phyloP scores from a whole-genome alignment of 1,140 invertebrate genomes.

The Hycleus cichorii region DNA sequence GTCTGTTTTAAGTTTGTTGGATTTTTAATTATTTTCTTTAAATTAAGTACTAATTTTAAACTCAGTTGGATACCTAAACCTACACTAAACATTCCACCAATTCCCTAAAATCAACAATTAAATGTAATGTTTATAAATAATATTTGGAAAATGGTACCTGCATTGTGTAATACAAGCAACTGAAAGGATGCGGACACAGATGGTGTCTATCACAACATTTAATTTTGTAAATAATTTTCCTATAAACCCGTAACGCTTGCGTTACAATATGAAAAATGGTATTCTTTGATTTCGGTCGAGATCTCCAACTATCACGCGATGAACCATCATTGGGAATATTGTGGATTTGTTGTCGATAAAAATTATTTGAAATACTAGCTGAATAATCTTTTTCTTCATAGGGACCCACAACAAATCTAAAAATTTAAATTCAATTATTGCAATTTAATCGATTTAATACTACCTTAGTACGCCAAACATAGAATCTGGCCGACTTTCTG shows the following conservation, averaged over 20 bases:
- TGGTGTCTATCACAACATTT: conserved; percentile 47
- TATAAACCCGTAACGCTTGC: conserved; percentile 44
- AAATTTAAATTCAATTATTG: conserved; percentile 13
- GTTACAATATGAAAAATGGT: conserved; percentile 39
- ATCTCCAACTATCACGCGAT: conserved; percentile 18
- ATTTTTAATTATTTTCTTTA: conserved; percentile 44
- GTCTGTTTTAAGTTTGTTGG: conserved; percentile 46
- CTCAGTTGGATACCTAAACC: conserved; percentile 53
- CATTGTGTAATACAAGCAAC: conserved; percentile 52
- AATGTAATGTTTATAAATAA: neutral
- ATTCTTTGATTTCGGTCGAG: conserved; percentile 27
- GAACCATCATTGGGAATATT: conserved; percentile 18
- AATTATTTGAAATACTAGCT: conserved; percentile 26
- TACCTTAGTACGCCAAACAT: conserved; percentile 58
- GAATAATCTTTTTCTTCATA: conserved; percentile 48
- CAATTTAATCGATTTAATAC: no score
- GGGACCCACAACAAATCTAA: conserved; percentile 55
- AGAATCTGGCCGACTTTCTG: conserved; percentile 47
- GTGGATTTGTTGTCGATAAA: conserved; percentile 26
- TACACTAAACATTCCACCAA: conserved; percentile 49
- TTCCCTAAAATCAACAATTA: conserved; percentile 44
- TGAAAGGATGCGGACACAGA: conserved; percentile 54
- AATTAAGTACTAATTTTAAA: conserved; percentile 48
- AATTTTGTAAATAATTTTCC: conserved; percentile 42
- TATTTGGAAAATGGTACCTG: conserved; percentile 35